Evolutionary conservation across 1,140 invertebrate species (phyloP), one percentile per base, ranked within the genome.

Genomic region (Platyura marginata): DNA sequence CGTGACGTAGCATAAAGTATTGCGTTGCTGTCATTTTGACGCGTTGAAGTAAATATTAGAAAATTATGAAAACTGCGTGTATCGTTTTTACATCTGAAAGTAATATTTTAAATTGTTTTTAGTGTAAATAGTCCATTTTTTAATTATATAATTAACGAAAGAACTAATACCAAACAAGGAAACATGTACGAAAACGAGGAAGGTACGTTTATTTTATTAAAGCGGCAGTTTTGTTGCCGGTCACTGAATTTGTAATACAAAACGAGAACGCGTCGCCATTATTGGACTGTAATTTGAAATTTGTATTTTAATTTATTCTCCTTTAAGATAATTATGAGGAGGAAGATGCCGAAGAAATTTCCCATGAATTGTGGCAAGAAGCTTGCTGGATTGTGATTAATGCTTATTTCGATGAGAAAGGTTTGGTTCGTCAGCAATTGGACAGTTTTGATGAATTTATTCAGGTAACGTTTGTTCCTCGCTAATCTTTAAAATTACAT

Each of bases 381-480:
- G 94, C 94, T n/a, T 98, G 93, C 56, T 98, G 95, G 95, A 95
- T 97, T 60, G 93, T 98, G 34, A 98, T 98, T 53, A 94, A 92
- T 56, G 89, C 94, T 2, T 98, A 98, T 65, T 98, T 98, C 65
- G 94, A 98, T 62, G 94, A 98, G 61, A 98, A 98, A 68, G 94
- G 89, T 63, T 70, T 98, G 35, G 94, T 98, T n/a, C 73, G 94
- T 40, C 94, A 98, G 58, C 94, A 98, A 57, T 66, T 98, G 46
- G 95, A 98, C 56, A 97, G 91, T 51, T 98, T 98, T 65, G 95
- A 98, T 71, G 94, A 98, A 67, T 98, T 98, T 58, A 97, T 98
- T 62, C 92, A 97, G 59, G 32, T 32, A 15, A 19, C n/a, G n/a
- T n/a, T n/a, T n/a, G n/a, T 15, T 37, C 15, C 18, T 37, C 13